Conservation (phyloP, 2,888 invertebrate genomes). For the Didymodactylos carnosus region DNA sequence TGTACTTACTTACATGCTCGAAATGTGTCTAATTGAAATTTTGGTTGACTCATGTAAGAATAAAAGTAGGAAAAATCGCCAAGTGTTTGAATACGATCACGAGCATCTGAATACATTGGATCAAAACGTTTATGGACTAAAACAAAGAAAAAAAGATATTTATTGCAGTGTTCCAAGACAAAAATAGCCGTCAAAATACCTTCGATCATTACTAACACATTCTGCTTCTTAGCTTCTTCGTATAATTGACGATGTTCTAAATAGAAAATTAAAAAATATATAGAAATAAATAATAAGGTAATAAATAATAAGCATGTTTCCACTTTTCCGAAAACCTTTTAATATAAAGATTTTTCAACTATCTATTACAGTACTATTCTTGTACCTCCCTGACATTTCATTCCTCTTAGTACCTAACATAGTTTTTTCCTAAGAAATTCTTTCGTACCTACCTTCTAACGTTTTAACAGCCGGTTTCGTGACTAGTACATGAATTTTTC, state of each 20-base stretch:
- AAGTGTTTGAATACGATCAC: neutral
- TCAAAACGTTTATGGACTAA: neutral
- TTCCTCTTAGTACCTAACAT: no score
- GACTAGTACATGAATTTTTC: neutral
- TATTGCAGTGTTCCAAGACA: no score
- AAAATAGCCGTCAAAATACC: no score
- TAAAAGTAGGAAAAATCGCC: neutral
- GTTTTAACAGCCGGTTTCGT: neutral
- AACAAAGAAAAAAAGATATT: neutral
- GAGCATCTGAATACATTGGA: neutral
- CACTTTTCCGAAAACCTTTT: no score
- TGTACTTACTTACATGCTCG: neutral
- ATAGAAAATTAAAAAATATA: no score
- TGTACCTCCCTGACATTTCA: no score
- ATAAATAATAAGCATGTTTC: no score
- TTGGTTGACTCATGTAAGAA: neutral
- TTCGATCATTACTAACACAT: neutral
- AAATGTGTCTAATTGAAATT: neutral
- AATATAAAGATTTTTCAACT: no score
- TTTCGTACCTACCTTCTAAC: no score
- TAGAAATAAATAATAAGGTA: no score
- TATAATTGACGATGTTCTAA: neutral
- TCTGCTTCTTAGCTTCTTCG: neutral
- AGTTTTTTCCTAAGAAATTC: no score
- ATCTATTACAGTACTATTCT: no score